Percentiles rank a stretch among this genome's conserved stretches.
Conservation (phyloP, 2,888 invertebrate genomes). For the Crioceris asparagi region DNA sequence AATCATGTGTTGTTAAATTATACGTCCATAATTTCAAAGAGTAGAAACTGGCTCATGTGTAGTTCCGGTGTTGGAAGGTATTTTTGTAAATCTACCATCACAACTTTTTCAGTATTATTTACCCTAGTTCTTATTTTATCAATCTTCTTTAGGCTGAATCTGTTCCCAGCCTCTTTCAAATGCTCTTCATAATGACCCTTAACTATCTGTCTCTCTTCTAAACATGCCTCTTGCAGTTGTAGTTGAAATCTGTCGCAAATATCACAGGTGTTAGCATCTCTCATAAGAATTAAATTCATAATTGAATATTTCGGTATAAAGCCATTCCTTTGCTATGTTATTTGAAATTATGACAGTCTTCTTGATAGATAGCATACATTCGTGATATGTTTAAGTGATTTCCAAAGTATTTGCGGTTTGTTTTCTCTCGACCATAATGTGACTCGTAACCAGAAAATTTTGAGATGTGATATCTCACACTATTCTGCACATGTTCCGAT, state of each 20-base stretch:
- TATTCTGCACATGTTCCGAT: slow-evolving; percentile 8
- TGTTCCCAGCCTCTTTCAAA: background rate
- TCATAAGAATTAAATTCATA: slow-evolving; percentile 10
- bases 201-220: background rate
- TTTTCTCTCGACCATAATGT: slow-evolving; percentile 11
- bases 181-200: background rate
- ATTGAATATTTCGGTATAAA: slow-evolving; percentile 12
- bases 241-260: slow-evolving; percentile 4
- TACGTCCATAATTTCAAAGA: slow-evolving; percentile 19
- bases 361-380: slow-evolving; percentile 10
- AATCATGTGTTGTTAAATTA: slow-evolving; percentile 14
- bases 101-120: background rate
- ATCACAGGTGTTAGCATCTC: slow-evolving; percentile 8
- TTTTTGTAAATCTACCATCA: slow-evolving; percentile 16
- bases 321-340: slow-evolving; percentile 11
- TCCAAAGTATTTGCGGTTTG: slow-evolving; percentile 9
- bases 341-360: slow-evolving; percentile 8
- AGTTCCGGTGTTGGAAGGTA: slow-evolving; percentile 15
- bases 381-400: slow-evolving; percentile 9
- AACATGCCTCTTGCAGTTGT: background rate
- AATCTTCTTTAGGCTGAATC: background rate
- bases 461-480: slow-evolving; percentile 11
- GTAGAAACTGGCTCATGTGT: slow-evolving; percentile 16
- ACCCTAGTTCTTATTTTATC: background rate
- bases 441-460: slow-evolving; percentile 10